Evolutionary conservation across 92 coral and sea anemone species (phyloP).

Genomic region (Anthopleura xanthogrammica): DNA sequence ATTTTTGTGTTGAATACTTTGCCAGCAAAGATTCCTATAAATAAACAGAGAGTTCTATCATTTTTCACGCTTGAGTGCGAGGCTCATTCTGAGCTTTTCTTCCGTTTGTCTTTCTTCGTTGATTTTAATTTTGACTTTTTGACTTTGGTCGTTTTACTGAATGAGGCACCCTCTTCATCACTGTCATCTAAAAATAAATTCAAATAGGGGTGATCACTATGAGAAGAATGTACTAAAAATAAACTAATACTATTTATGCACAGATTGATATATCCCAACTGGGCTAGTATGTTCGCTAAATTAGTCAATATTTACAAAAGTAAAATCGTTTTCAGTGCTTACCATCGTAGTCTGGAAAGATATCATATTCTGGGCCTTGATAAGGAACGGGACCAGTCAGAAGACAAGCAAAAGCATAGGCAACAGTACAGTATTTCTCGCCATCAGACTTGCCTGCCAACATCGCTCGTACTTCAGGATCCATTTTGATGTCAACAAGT

Average conservation of each 20-base stretch:
- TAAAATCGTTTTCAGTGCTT: not conserved
- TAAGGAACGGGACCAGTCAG: constrained; percentile 76
- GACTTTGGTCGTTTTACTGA: not conserved
- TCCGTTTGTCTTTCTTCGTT: not conserved
- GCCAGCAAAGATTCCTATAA: not conserved
- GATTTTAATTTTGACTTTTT: not conserved
- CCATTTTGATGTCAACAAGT: constrained; percentile 25
- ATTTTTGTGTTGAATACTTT: not conserved
- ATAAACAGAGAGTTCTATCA: not conserved
- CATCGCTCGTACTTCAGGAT: constrained; percentile 49
- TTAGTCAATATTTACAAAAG: not conserved
- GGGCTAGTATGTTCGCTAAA: not conserved
- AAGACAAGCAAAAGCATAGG: constrained; percentile 74
- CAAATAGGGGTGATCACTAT: not conserved
- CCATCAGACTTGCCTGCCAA: constrained; percentile 65
- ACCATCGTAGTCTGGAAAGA: constrained; percentile 37
- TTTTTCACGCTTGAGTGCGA: not conserved
- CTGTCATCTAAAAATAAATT: not conserved
- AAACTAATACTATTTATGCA: not conserved
- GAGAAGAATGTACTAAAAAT: not conserved
- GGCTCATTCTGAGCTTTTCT: not conserved
- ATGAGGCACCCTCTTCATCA: not conserved
- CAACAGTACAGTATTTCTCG: constrained; percentile 69
- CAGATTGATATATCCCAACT: not conserved
- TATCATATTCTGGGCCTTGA: constrained; percentile 64